phyloP scores from a whole-genome alignment of 1,140 invertebrate species.

The Tetramorium simillimum region DNA sequence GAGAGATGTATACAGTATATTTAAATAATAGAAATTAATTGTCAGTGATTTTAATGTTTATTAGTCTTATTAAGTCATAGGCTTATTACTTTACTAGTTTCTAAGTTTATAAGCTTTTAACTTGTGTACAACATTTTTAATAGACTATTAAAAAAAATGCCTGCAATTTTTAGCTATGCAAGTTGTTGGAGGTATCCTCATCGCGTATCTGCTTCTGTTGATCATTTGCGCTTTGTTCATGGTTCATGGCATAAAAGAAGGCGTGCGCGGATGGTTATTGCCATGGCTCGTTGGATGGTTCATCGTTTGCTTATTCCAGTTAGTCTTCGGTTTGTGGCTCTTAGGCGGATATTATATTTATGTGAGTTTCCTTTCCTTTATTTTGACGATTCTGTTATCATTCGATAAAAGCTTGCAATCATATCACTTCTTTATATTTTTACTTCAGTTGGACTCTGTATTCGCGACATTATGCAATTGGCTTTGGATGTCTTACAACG shows the following conservation, averaged over 20 bases:
- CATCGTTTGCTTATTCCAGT: slow-evolving; percentile 90
- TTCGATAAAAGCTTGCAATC: background rate
- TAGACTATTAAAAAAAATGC: slow-evolving; percentile 37
- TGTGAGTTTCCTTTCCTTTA: slow-evolving; percentile 87
- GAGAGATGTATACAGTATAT: too few species aligned
- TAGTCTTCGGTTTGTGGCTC: slow-evolving; percentile 93
- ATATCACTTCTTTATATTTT: slow-evolving; percentile 49
- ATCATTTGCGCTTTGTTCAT: slow-evolving; percentile 89
- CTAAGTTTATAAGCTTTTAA: slow-evolving; percentile 35
- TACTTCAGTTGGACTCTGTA: slow-evolving; percentile 91
- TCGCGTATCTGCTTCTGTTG: slow-evolving; percentile 90
- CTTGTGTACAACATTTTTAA: slow-evolving; percentile 58
- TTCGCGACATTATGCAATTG: slow-evolving; percentile 91
- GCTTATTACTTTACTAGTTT: background rate
- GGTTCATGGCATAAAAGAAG: slow-evolving; percentile 86
- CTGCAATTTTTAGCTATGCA: slow-evolving; percentile 89
- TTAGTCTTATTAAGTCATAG: background rate
- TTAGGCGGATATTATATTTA: slow-evolving; percentile 95
- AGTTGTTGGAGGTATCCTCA: slow-evolving; percentile 90
- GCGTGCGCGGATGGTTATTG: slow-evolving; percentile 91
- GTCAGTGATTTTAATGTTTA: background rate
- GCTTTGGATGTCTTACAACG: slow-evolving; percentile 94
- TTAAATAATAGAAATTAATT: too few species aligned
- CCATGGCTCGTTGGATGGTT: slow-evolving; percentile 92
- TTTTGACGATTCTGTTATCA: background rate